Percentiles rank a stretch among this genome's conserved stretches.
Conservation (phyloP, 64 coral and sea anemone species). For the Stichodactyla helianthus region DNA sequence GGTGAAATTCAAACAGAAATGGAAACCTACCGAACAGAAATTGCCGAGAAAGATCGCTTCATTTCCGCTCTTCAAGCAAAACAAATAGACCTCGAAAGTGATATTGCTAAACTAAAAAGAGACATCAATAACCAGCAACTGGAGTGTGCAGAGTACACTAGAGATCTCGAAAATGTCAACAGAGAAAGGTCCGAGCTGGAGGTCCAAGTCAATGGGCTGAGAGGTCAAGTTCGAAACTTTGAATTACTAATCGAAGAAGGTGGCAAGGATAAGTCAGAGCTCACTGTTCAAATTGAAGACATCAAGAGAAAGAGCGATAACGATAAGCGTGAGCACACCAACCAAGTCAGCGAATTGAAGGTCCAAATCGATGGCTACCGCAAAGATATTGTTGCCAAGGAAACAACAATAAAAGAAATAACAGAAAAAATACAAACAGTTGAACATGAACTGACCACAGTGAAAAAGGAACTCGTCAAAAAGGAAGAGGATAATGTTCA, state of each 20-base stretch:
- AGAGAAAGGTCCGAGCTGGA: conserved; percentile 72
- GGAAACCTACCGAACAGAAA: conserved; percentile 66
- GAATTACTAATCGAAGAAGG: conserved; percentile 66
- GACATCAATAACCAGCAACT: conserved; percentile 61
- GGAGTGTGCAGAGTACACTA: conserved; percentile 34
- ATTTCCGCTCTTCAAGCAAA: conserved; percentile 48
- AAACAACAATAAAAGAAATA: conserved; percentile 61
- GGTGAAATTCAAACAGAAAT: conserved; percentile 71
- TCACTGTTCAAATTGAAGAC: conserved; percentile 62
- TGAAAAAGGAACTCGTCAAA: conserved; percentile 48
- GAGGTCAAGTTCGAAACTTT: conserved; percentile 70
- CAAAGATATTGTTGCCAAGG: conserved; percentile 67
- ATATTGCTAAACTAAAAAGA: conserved; percentile 51
- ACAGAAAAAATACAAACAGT: conserved; percentile 31
- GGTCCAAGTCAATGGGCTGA: conserved; percentile 63
- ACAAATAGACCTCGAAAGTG: conserved; percentile 65
- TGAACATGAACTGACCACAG: conserved; percentile 56
- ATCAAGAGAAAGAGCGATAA: conserved; percentile 55
- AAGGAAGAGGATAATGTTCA: conserved; percentile 73
- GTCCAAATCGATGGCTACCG: conserved; percentile 61
- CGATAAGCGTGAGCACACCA: conserved; percentile 50
- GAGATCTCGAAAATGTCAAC: conserved; percentile 58
- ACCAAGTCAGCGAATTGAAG: conserved; percentile 62
- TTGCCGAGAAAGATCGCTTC: conserved; percentile 67
- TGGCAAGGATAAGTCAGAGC: conserved; percentile 73